phyloP scores from a whole-genome alignment of 2,113 vertebrate species.

The Scophthalmus maximus region DNA sequence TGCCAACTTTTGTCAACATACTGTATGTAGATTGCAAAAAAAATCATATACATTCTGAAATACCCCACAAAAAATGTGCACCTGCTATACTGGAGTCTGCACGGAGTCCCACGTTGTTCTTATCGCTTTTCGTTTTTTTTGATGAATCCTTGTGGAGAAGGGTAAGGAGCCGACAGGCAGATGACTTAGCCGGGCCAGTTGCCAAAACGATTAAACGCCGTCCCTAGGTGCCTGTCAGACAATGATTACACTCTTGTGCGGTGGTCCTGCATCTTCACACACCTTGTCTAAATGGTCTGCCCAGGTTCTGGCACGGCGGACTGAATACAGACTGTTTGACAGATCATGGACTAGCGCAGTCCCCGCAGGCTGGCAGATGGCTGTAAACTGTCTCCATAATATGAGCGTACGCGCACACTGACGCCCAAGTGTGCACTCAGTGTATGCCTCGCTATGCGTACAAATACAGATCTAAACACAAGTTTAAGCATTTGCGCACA shows the following conservation, averaged over 20 bases:
- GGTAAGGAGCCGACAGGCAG: conserved; percentile 52
- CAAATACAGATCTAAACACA: neutral
- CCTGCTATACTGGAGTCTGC: neutral
- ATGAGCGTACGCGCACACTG: conserved; percentile 1
- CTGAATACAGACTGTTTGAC: conserved; percentile 66
- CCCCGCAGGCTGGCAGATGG: conserved; percentile 67
- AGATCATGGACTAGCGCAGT: conserved; percentile 59
- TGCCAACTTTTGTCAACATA: no score
- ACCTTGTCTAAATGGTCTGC: conserved; percentile 72
- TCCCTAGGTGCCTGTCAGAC: conserved; percentile 67
- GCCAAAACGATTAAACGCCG: conserved; percentile 69
- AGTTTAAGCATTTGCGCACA: neutral
- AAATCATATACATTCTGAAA: no score
- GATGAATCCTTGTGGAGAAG: conserved; percentile 41
- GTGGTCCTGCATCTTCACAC: conserved; percentile 62
- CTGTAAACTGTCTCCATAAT: conserved; percentile 44
- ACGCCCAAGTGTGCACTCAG: conserved; percentile 5
- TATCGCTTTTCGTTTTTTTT: conserved; percentile 15
- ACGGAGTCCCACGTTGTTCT: conserved; percentile 35
- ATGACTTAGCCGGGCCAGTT: conserved; percentile 53
- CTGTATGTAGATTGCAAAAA: no score
- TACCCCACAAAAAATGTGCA: no score
- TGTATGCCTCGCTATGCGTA: neutral
- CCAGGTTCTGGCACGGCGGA: conserved; percentile 50
- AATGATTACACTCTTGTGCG: conserved; percentile 64